Conservation (phyloP, 2,113 vertebrate genomes). For the Furnarius figulus region DNA sequence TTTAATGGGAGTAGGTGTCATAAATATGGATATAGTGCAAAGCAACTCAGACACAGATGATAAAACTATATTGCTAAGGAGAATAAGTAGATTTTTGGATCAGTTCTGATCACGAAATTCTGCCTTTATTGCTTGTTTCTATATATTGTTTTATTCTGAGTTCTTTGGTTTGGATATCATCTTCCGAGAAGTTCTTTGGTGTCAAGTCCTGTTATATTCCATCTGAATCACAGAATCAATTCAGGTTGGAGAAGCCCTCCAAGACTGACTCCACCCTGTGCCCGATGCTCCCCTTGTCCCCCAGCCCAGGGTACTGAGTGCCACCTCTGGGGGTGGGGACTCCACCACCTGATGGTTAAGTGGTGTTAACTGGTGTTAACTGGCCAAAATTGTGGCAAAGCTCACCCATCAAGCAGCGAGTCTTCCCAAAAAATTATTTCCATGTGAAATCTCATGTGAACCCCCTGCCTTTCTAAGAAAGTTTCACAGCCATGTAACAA, state of each 20-base stretch:
- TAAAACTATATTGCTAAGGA: neutral
- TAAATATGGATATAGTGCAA: neutral
- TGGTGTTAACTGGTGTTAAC: neutral
- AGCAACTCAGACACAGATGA: neutral
- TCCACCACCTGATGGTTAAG: neutral
- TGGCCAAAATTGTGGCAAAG: neutral
- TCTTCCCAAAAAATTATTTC: neutral
- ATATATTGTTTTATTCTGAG: neutral
- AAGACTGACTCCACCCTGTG: neutral
- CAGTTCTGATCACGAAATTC: neutral
- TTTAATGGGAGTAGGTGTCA: neutral
- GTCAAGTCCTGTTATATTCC: neutral
- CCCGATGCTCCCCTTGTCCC: fast-evolving
- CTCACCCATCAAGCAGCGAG: neutral
- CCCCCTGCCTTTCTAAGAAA: neutral
- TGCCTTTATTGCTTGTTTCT: neutral
- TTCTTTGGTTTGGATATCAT: neutral
- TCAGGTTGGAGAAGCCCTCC: neutral
- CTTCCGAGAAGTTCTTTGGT: neutral
- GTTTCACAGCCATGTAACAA: neutral
- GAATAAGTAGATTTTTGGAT: neutral
- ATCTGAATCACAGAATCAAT: neutral
- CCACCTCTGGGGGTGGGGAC: neutral
- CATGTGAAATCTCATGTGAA: neutral
- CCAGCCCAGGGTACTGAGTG: neutral